A percentile compares a stretch with the other conserved stretches of the same genome.
Evolutionary conservation across 2,888 invertebrate genomes (phyloP).

Genomic region (Sesamia inferens): DNA sequence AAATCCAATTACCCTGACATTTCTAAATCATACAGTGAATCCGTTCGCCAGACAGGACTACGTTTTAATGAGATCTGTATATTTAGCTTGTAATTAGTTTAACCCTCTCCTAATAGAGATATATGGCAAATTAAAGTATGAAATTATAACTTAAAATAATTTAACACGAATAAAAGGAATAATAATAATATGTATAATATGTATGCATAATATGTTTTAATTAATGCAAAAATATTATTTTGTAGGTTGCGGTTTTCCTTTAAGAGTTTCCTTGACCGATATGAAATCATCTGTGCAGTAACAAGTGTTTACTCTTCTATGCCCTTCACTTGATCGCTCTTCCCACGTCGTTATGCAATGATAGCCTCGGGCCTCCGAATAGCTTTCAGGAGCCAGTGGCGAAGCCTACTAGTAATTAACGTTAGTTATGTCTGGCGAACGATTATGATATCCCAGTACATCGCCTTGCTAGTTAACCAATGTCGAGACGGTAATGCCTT

Average conservation of each 20-base stretch:
- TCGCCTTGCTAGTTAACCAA: conserved; percentile 72
- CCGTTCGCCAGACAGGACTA: conserved; percentile 31
- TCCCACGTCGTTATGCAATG: conserved; percentile 80
- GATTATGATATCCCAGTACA: conserved; percentile 75
- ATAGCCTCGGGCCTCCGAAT: conserved; percentile 67
- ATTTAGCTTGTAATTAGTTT: conserved; percentile 43
- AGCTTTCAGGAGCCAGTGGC: conserved; percentile 74
- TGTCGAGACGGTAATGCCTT: conserved; percentile 77
- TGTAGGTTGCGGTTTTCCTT: conserved; percentile 75
- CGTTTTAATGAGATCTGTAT: conserved; percentile 43
- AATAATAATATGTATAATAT: too few relatives aligned
- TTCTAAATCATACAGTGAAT: conserved; percentile 51
- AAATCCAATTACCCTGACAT: conserved; percentile 58
- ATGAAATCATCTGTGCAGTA: conserved; percentile 83
- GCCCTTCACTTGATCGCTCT: conserved; percentile 80
- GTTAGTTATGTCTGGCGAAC: conserved; percentile 69
- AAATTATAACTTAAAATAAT: not conserved
- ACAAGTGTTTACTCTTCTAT: conserved; percentile 81
- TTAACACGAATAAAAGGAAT: not conserved
- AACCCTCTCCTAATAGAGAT: conserved; percentile 34
- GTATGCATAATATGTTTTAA: too few relatives aligned
- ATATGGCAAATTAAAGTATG: conserved; percentile 12
- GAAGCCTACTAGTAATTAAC: conserved; percentile 70
- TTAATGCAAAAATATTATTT: conserved; percentile 58
- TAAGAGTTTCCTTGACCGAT: conserved; percentile 83